Evolutionary conservation across 2,113 vertebrate genomes (phyloP).

Genomic region (Rousettus leschenaultii): DNA sequence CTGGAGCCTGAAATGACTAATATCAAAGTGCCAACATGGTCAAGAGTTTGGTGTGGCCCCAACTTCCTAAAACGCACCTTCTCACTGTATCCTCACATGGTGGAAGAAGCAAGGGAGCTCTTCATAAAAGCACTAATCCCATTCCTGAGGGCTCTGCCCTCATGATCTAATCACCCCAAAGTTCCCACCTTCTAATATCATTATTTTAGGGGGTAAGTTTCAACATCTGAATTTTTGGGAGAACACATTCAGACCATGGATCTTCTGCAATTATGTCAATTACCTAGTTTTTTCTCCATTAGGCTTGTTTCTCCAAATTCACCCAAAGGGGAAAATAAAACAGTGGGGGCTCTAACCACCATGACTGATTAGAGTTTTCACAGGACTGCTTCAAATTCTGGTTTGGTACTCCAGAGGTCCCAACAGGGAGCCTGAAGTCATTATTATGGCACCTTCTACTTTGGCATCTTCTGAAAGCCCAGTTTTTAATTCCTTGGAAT

Average conservation of each 20-base stretch:
- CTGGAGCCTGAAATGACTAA: background rate
- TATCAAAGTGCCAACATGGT: background rate
- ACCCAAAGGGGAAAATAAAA: no score
- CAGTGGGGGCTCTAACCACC: accelerated
- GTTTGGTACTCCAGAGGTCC: background rate
- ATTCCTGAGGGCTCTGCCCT: background rate
- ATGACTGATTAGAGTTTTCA: background rate
- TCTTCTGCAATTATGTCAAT: background rate
- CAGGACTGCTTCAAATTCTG: background rate
- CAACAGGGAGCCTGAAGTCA: background rate
- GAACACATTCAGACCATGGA: background rate
- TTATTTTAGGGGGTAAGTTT: background rate
- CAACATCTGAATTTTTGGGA: background rate
- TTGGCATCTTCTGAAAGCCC: background rate
- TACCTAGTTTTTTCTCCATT: background rate
- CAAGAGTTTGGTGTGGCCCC: background rate
- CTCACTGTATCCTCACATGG: background rate
- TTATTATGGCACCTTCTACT: background rate
- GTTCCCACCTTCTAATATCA: background rate
- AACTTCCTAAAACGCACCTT: background rate
- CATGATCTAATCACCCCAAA: background rate
- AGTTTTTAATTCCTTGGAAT: background rate
- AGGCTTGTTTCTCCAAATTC: background rate
- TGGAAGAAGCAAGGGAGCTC: background rate
- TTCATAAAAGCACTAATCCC: background rate